These are phyloP conservation scores for Aphaenogaster floridana DNA, from an alignment of 1,140 invertebrate species.

Conservation along the genomic window DNA sequence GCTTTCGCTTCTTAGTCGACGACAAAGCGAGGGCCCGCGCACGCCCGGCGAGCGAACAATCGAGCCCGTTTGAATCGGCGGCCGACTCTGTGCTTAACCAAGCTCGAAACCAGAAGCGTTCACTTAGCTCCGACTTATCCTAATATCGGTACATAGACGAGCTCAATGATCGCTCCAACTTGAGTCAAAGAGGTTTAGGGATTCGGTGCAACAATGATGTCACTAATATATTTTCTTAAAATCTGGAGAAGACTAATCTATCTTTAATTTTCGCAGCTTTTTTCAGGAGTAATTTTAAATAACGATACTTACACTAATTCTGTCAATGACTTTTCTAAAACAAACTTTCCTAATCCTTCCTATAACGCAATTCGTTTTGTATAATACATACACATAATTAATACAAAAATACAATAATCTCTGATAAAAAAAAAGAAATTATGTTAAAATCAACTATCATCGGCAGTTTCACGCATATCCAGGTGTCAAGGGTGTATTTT, in stretches of 20 bases:
- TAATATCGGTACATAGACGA: background rate
- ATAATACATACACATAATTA: background rate
- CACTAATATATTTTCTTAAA: background rate
- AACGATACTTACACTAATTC: background rate
- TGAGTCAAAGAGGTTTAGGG: background rate
- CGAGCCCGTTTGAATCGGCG: background rate
- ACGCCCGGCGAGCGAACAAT: slow-evolving; percentile 15
- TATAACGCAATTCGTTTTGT: background rate
- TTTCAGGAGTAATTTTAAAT: slow-evolving; percentile 7
- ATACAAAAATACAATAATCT: slow-evolving; percentile 4
- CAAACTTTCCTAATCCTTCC: background rate
- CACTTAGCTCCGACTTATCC: background rate
- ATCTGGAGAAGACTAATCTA: background rate
- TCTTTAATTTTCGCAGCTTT: background rate
- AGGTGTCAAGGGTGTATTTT: background rate
- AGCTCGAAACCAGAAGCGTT: slow-evolving; percentile 18
- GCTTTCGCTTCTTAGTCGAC: slow-evolving; percentile 51
- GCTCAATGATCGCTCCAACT: background rate
- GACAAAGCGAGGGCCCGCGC: slow-evolving; percentile 15
- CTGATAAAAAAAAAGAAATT: background rate
- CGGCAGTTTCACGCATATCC: background rate
- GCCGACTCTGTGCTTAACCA: slow-evolving; percentile 7
- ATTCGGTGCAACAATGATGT: background rate
- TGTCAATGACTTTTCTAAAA: background rate
- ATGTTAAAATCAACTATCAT: background rate